These are phyloP conservation scores for Drosophila sturtevanti DNA, from an alignment of 1,140 invertebrate species.

Conservation along the genomic window DNA sequence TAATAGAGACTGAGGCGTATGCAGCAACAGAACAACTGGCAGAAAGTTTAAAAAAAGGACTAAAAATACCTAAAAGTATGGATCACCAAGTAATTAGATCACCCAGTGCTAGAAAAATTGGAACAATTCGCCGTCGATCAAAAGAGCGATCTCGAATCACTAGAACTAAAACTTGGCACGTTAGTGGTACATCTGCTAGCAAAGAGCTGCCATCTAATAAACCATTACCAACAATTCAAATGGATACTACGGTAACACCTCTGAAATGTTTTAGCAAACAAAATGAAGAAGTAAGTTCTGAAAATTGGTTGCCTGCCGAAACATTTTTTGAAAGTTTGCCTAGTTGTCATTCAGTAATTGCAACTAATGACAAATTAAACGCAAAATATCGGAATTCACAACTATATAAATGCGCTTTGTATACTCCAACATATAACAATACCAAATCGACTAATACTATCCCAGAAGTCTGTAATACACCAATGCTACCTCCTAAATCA, in stretches of 20 bases:
- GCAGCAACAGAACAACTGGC: conserved; percentile 88
- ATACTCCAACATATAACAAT: background rate
- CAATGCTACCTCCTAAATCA: conserved; percentile 31
- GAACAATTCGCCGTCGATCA: conserved; percentile 87
- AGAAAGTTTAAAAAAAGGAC: conserved; percentile 87
- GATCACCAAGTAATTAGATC: conserved; percentile 90
- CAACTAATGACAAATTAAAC: background rate
- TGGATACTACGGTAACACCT: background rate
- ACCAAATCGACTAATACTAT: background rate
- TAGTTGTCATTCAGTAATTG: background rate
- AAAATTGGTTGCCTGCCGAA: conserved; percentile 29
- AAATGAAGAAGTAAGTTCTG: background rate
- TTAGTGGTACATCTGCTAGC: background rate
- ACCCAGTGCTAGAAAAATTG: conserved; percentile 91
- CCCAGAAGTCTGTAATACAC: conserved; percentile 15
- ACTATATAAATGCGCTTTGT: background rate
- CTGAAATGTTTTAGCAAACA: background rate
- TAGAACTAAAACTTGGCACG: conserved; percentile 25
- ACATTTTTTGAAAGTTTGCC: conserved; percentile 24
- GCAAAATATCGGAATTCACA: background rate
- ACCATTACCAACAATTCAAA: background rate
- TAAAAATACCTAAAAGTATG: conserved; percentile 87
- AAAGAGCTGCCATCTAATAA: background rate
- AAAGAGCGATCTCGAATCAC: conserved; percentile 74
- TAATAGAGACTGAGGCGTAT: conserved; percentile 86